Percentiles rank a stretch among this genome's conserved stretches.
phyloP scores from a whole-genome alignment of 2,113 vertebrate species.

The Pygoscelis antarcticus region DNA sequence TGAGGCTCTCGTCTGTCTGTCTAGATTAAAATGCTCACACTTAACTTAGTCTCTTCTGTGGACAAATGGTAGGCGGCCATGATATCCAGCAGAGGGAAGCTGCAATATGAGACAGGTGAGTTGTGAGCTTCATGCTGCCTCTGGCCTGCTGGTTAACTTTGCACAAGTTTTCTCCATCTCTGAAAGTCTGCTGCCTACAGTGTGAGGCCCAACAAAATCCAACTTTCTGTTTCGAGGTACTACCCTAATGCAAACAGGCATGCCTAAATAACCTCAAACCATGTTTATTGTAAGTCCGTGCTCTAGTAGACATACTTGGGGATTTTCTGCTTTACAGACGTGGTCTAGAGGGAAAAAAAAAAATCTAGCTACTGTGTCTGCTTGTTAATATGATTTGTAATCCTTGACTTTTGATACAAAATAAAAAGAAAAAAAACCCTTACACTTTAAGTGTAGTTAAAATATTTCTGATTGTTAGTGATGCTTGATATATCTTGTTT shows the following conservation, averaged over 20 bases:
- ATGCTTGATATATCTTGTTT: neutral
- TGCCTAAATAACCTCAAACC: neutral
- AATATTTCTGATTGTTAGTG: neutral
- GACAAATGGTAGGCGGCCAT: neutral
- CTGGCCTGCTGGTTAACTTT: neutral
- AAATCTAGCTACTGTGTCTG: neutral
- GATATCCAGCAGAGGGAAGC: neutral
- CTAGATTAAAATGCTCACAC: neutral
- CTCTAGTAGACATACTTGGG: neutral
- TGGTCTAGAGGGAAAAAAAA: neutral
- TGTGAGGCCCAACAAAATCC: neutral
- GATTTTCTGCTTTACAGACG: neutral
- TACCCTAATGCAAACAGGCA: neutral
- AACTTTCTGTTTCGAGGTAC: neutral
- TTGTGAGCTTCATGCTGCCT: neutral
- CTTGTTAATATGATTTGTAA: neutral
- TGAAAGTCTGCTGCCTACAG: neutral
- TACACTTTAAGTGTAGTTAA: neutral
- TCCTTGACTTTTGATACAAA: neutral
- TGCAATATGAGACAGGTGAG: neutral
- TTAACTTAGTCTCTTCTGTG: neutral
- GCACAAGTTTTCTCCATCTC: neutral
- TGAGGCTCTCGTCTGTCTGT: neutral
- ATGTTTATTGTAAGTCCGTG: neutral
- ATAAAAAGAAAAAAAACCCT: neutral